phyloP scores from a whole-genome alignment of 2,888 invertebrate species.

The Andrena bicolor region DNA sequence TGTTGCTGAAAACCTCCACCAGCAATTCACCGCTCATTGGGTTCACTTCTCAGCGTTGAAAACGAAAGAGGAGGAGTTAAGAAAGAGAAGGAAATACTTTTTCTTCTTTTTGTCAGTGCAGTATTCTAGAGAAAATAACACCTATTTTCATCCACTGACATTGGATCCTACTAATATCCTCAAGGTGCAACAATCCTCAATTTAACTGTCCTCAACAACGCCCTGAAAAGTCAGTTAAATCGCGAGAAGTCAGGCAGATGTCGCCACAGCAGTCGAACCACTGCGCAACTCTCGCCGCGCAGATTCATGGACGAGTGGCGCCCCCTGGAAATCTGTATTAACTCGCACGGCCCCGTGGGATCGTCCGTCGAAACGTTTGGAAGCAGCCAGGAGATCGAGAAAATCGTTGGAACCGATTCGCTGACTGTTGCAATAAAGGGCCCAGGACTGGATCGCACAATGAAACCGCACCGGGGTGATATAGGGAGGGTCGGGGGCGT shows the following conservation, averaged over 20 bases:
- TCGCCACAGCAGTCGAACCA: neutral
- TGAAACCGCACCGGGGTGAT: neutral
- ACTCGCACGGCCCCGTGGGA: conserved; percentile 4
- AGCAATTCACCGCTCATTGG: neutral
- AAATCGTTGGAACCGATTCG: conserved; percentile 12
- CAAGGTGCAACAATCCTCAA: too few relatives aligned
- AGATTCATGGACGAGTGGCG: neutral
- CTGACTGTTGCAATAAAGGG: conserved; percentile 10
- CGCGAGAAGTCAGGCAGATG: neutral
- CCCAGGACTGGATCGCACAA: neutral
- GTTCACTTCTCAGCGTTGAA: neutral
- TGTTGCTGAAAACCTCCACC: conserved; percentile 12
- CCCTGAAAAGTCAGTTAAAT: too few relatives aligned
- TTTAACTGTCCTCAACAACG: too few relatives aligned
- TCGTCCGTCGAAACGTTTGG: neutral
- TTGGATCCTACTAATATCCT: too few relatives aligned
- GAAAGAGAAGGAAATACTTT: neutral
- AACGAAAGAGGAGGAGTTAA: neutral
- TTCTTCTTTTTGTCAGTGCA: neutral
- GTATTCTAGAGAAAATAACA: too few relatives aligned
- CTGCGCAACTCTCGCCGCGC: neutral
- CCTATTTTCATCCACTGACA: too few relatives aligned
- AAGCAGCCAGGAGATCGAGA: conserved; percentile 13
- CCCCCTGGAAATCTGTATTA: conserved; percentile 10
- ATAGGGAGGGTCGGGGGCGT: neutral